These are phyloP conservation scores for Lophius piscatorius DNA, from an alignment of 2,113 vertebrate species.

Conservation along the genomic window DNA sequence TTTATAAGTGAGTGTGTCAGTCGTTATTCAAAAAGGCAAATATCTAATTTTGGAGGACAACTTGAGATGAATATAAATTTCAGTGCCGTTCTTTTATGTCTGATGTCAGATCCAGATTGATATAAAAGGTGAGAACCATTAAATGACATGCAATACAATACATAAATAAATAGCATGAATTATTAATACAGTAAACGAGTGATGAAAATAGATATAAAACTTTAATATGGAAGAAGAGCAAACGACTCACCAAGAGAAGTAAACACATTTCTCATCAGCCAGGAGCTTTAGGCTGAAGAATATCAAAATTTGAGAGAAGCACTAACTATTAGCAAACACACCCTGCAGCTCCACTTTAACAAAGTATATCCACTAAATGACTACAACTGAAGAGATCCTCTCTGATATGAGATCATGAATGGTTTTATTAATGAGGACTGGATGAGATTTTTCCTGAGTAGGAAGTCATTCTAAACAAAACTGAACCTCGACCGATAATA, in stretches of 20 bases:
- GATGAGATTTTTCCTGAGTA: too few relatives aligned
- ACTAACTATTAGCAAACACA: not conserved
- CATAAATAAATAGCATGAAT: too few relatives aligned
- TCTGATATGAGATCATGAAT: not conserved
- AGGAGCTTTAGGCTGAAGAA: conserved; percentile 4
- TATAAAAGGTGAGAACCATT: too few relatives aligned
- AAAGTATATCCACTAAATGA: conserved; percentile 11
- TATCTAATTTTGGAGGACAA: not conserved
- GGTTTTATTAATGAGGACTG: not conserved
- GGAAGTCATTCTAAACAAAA: too few relatives aligned
- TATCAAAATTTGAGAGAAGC: not conserved
- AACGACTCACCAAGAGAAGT: not conserved
- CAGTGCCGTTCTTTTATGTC: too few relatives aligned
- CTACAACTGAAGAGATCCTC: not conserved
- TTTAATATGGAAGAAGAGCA: not conserved
- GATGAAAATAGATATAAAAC: not conserved
- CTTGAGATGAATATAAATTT: not conserved
- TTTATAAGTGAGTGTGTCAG: not conserved
- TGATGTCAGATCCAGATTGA: too few relatives aligned
- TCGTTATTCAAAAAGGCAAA: conserved; percentile 15
- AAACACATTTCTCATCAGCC: not conserved
- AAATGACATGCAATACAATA: too few relatives aligned
- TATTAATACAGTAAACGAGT: not conserved
- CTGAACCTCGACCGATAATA: too few relatives aligned
- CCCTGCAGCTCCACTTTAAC: not conserved